Conservation (phyloP, 2,797 vertebrate genomes). For the Alosa sapidissima region DNA sequence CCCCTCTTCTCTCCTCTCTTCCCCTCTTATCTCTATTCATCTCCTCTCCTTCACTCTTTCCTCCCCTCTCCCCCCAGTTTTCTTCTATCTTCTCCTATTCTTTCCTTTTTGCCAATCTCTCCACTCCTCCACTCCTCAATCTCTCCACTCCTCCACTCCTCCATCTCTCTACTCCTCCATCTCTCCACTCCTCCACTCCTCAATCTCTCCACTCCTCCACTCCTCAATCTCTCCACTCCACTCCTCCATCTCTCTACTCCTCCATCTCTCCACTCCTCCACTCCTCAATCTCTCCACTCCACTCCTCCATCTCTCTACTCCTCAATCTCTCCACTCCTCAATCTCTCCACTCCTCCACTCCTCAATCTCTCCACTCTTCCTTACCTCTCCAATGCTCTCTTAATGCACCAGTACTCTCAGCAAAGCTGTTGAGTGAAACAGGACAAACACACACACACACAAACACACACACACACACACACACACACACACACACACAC, state of each 20-base stretch:
- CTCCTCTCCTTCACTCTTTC: background rate
- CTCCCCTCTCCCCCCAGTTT: background rate
- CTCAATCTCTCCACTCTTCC: background rate
- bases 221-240: no score
- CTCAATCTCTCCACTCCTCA: no score
- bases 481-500: background rate
- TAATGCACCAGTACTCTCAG: background rate
- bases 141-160: no score
- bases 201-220: no score
- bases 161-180: no score
- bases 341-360: no score
- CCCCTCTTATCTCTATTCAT: background rate
- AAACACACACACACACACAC: background rate
- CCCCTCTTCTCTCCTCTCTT: background rate
- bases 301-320: no score
- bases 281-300: background rate
- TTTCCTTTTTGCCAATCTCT: slow-evolving; percentile 14
- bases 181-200: background rate
- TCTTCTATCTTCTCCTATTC: slow-evolving; percentile 8
- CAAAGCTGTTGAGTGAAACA: background rate
- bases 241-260: no score
- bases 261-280: background rate
- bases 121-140: background rate
- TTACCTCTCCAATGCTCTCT: background rate
- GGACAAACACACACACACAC: background rate